Conservation (phyloP, 2,797 vertebrate genomes). For the Cygnus olor region DNA sequence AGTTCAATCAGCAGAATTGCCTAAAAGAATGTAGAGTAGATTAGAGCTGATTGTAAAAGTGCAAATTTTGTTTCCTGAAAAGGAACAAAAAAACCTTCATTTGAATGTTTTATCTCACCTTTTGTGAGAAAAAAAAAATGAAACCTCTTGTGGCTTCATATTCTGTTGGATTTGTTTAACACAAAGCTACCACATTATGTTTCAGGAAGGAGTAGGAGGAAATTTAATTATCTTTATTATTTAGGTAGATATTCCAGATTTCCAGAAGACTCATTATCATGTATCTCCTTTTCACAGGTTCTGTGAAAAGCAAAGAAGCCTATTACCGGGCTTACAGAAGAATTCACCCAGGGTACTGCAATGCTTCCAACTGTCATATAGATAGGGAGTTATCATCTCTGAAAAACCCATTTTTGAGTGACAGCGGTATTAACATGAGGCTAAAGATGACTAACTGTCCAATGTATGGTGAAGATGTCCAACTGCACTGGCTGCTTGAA, state of each 20-base stretch:
- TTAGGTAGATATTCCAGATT: background rate
- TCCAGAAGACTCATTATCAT: background rate
- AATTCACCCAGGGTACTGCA: slow-evolving; percentile 65
- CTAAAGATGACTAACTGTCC: slow-evolving; percentile 68
- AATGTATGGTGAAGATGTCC: slow-evolving; percentile 67
- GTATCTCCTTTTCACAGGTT: slow-evolving; percentile 53
- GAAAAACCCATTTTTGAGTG: slow-evolving; percentile 63
- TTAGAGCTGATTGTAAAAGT: background rate
- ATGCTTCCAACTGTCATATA: slow-evolving; percentile 67
- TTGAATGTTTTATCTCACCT: background rate
- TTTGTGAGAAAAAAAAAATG: background rate
- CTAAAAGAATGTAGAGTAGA: background rate
- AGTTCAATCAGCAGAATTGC: background rate
- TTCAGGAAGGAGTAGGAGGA: background rate
- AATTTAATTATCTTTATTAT: background rate
- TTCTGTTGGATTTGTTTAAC: background rate
- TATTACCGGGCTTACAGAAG: slow-evolving; percentile 63
- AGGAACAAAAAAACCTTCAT: background rate
- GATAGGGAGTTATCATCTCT: slow-evolving; percentile 57
- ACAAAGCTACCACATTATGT: background rate
- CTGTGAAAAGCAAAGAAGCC: slow-evolving; percentile 68
- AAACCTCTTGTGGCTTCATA: background rate
- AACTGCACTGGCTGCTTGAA: slow-evolving; percentile 64
- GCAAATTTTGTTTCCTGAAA: background rate
- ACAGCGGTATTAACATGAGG: slow-evolving; percentile 59